These are phyloP conservation scores for Troides aeacus DNA, from an alignment of 2,888 invertebrate species.

Conservation along the genomic window DNA sequence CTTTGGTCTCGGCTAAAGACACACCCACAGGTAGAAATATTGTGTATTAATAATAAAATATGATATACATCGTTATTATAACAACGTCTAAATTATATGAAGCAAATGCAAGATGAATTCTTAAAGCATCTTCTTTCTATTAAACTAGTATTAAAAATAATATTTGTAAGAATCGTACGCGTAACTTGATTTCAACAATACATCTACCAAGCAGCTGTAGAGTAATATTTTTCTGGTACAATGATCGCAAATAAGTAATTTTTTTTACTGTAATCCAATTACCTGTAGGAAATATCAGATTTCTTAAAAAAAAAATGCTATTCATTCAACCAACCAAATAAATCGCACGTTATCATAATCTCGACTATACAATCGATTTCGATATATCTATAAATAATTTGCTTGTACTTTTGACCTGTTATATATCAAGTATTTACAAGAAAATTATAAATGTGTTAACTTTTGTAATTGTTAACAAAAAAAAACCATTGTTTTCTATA, in stretches of 20 bases:
- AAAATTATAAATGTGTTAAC: no score
- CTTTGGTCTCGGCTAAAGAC: no score
- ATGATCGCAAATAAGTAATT: constrained; percentile 10
- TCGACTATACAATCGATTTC: not conserved
- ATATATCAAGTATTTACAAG: no score
- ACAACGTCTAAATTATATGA: not conserved
- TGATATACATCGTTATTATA: no score
- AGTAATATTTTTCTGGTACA: constrained; percentile 30
- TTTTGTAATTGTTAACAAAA: no score
- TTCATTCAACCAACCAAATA: not conserved
- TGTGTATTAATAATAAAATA: no score
- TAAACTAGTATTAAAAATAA: not conserved
- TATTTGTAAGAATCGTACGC: constrained; percentile 11
- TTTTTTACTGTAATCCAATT: constrained; percentile 9
- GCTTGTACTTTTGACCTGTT: no score
- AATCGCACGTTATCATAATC: not conserved
- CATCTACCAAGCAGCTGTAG: constrained; percentile 29
- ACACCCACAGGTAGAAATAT: no score
- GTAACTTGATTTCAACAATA: constrained; percentile 29
- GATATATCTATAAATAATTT: no score
- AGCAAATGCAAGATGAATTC: not conserved
- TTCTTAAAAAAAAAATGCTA: not conserved
- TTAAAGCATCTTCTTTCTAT: not conserved
- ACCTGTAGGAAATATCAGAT: not conserved
- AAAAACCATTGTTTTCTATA: no score